Base-by-base conservation (phyloP, 2,113 vertebrate species). In the Octodon degus region DNA sequence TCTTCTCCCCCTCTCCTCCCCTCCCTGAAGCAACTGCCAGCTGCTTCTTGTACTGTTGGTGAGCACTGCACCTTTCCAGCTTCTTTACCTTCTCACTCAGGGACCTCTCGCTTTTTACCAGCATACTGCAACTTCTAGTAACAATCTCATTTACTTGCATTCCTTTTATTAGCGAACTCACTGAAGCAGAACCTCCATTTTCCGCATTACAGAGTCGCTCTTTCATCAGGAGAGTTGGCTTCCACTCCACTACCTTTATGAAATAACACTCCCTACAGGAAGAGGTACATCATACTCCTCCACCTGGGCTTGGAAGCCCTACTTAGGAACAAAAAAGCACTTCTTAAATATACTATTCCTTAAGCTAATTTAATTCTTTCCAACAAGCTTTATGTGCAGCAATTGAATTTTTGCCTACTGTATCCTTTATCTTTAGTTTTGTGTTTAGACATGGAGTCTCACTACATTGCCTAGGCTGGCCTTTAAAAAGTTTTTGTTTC, bases 361-460 rank as follows among this genome's bases (percentile, higher is more conserved):
- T 55, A n/a, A 72, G 32, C 30, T 85, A 47, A 70, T 65, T 93
- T 86, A 86, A 81, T 50, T 82, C 20, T 86, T 79, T 76, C 50
- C 50, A 95, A 84, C 2, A 40, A n/a, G 74, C 40, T 67, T 96
- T 72, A 50, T 93, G 84, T 55, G 60, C 0, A 58, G 27, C 32
- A 96, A 90, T 67, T 60, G 86, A 84, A 68, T 55, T 90, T 74
- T 84, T 89, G 47, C 70, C 43, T 40, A 90, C 62, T 93, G 47
- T 20, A 50, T 83, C 22, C 63, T 62, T 91, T 79, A 50, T 80
- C 47, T 53, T 53, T 79, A 16, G 5, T 53, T 80, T 53, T 77
- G 12, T 77, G 25, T 47, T 30, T 47, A 27, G 74, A 47, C 40
- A 27, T 47, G 74, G 40, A 77, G 74, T 47, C 40, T 77, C 43